These are phyloP conservation scores for Daboia siamensis DNA, from an alignment of 2,113 vertebrate species.

Conservation along the genomic window DNA sequence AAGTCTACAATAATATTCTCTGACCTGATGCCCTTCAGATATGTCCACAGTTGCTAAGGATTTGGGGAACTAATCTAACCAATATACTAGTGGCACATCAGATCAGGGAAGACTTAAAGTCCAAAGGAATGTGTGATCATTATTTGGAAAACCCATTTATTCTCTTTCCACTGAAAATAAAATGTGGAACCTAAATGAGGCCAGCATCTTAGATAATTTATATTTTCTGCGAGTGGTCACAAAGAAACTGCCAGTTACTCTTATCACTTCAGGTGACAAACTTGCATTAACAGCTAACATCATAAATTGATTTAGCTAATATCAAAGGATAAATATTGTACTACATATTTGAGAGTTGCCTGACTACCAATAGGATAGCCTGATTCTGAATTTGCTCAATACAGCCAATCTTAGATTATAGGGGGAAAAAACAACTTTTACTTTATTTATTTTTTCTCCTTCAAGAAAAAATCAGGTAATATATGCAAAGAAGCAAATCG, in stretches of 20 bases:
- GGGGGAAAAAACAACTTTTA: background rate
- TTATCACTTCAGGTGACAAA: background rate
- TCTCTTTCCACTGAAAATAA: no score
- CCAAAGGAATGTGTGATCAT: background rate
- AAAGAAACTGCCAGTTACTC: background rate
- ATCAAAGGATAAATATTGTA: conserved; percentile 1
- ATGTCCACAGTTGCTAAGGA: background rate
- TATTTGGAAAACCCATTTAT: background rate
- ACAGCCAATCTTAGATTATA: background rate
- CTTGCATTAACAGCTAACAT: background rate
- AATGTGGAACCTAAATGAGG: background rate
- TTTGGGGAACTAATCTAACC: background rate
- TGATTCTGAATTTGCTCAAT: conserved; percentile 16
- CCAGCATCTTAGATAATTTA: background rate
- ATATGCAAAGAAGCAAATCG: background rate
- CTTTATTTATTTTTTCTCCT: background rate
- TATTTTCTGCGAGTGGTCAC: background rate
- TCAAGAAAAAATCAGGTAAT: background rate
- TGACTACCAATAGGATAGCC: background rate
- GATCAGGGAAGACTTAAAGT: background rate
- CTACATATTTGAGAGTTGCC: background rate
- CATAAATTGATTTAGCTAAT: background rate
- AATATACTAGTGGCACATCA: background rate
- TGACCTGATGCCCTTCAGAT: background rate
- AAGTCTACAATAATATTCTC: background rate